Evolutionary conservation across 1,140 invertebrate genomes (phyloP).

Genomic region (Panulirus ornatus): DNA sequence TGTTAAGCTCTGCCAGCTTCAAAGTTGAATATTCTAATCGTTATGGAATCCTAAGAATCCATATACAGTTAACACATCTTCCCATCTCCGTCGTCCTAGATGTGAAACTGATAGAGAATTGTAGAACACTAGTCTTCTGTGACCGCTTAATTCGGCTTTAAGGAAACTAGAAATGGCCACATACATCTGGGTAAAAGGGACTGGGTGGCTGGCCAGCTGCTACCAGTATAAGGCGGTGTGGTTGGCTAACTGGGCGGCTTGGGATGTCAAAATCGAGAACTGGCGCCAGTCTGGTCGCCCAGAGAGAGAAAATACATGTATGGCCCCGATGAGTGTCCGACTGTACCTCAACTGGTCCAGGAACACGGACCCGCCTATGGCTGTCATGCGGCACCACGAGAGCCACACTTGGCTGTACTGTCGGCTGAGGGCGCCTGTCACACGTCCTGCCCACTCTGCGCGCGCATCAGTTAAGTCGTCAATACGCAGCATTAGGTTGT

Average conservation of each 20-base stretch:
- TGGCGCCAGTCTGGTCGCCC: background rate
- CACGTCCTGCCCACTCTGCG: background rate
- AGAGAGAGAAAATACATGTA: slow-evolving; percentile 10
- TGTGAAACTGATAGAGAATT: no score
- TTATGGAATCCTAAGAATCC: no score
- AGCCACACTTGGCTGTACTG: background rate
- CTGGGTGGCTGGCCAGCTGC: no score
- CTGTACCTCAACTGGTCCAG: background rate
- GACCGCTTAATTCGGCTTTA: no score
- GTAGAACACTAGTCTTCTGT: no score
- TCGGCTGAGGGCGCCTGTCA: slow-evolving; percentile 8
- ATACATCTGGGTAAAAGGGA: no score
- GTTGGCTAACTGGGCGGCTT: background rate
- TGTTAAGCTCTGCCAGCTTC: no score
- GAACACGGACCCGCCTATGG: background rate
- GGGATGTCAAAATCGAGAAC: background rate
- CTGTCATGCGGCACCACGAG: background rate
- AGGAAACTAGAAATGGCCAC: no score
- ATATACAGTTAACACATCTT: no score
- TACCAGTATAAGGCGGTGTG: slow-evolving; percentile 30
- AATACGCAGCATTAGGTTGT: background rate
- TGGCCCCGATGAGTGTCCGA: background rate
- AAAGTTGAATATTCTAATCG: no score
- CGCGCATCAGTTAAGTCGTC: background rate
- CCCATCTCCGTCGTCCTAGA: no score